Evolutionary conservation across 2,113 vertebrate species (phyloP).

Genomic region (Tragelaphus imberbis): DNA sequence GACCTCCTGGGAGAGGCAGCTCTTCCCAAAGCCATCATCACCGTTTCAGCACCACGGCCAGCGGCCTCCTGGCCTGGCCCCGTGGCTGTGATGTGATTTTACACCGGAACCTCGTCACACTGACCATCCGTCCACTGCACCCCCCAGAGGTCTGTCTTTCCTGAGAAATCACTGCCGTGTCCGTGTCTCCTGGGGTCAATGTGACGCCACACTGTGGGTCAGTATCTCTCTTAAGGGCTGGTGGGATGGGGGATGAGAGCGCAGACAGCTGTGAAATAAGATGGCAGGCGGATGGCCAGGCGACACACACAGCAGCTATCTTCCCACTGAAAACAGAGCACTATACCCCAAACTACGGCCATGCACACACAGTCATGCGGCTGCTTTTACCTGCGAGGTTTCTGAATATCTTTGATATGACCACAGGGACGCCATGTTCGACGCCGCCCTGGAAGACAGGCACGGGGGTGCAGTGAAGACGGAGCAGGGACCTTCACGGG

Average conservation of each 20-base stretch:
- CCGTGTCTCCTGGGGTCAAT: background rate
- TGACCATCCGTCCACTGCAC: background rate
- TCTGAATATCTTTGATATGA: constrained; percentile 97
- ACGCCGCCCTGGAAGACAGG: constrained; percentile 89
- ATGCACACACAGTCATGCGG: rapidly evolving
- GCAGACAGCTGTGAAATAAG: background rate
- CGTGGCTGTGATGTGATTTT: rapidly evolving
- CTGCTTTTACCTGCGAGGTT: constrained; percentile 91
- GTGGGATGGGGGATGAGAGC: too few species aligned
- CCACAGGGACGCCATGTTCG: constrained; percentile 94
- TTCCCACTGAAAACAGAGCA: too few species aligned
- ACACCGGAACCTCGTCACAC: rapidly evolving
- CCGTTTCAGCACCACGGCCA: background rate
- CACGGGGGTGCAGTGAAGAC: rapidly evolving
- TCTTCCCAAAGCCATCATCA: background rate
- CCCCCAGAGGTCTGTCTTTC: background rate
- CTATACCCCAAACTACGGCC: too few species aligned
- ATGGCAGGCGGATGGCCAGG: rapidly evolving
- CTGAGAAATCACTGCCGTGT: background rate
- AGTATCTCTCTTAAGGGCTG: background rate
- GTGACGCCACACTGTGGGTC: too few species aligned
- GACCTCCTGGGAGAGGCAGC: background rate
- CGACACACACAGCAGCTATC: rapidly evolving
- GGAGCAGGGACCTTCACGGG: rapidly evolving
- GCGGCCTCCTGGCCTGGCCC: background rate